Base-by-base conservation (phyloP, 2,797 vertebrate genomes). In the Melanogrammus aeglefinus region DNA sequence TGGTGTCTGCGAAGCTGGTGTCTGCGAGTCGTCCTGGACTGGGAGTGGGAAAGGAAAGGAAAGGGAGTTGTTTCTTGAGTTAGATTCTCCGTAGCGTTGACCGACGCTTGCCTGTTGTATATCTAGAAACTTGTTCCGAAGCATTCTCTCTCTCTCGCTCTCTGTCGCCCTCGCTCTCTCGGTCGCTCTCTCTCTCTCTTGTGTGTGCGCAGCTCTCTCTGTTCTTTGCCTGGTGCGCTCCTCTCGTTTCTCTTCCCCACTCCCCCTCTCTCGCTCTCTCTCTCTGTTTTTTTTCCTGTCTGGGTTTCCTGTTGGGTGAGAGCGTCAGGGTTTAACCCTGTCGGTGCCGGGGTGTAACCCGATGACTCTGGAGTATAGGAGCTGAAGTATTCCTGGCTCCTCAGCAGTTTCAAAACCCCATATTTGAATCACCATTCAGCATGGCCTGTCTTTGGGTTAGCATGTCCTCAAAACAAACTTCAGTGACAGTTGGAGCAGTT, bases 271-370 rank as follows among this genome's bases (percentile, higher is more conserved):
- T 75, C 78, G 79, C 51, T n/a, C 66, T 44, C 47, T 63, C 66
- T 39, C 69, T 75, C 33, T 74, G 78, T 79, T 79, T 83, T 83
- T 69, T 81, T 80, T 79, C 77, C 74, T 73, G 44, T 79, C 81
- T 86, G 76, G 1, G 87, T 88, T 91, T 93, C 90, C 91, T 91
- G 89, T 84, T 80, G 79, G 82, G 41, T 78, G 79, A 2, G 80
- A 90, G 83, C 78, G 78, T 79, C 73, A 10, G 44, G 9, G 3
- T 85, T 95, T 95, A 95, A 95, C 94, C 91, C 92, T 86, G 27
- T 91, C 87, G 83, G 66, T 89, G 91, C 93, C 12, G 85, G 77
- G 77, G 13, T 75, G 51, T 36, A 35, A 78, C 41, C n/a, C 33
- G 76, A 75, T 89, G 88, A 89, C 76, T 75, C 86, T 0, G 27